Percentiles rank a stretch among this genome's conserved stretches.
These are phyloP conservation scores for Cyclophora albipunctata DNA, from an alignment of 2,888 invertebrate genomes.

Conservation along the genomic window DNA sequence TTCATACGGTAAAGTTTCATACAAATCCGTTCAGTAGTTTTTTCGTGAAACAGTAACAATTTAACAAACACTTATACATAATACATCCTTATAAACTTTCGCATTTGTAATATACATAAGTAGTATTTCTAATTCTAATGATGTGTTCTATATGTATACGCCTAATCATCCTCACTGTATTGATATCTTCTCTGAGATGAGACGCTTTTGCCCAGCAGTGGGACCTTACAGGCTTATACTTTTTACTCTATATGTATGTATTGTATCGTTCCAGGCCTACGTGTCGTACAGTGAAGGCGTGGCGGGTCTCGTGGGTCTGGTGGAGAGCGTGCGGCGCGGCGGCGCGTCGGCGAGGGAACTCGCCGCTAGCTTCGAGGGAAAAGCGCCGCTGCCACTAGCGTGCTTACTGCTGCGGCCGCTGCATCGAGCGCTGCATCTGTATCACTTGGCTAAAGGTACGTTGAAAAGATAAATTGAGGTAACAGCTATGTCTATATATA, in stretches of 20 bases:
- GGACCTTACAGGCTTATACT: too few relatives aligned
- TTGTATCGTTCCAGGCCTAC: slow-evolving; percentile 60
- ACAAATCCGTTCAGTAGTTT: too few relatives aligned
- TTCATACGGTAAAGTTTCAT: too few relatives aligned
- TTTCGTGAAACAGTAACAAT: too few relatives aligned
- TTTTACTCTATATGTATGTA: too few relatives aligned
- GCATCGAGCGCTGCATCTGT: slow-evolving; percentile 80
- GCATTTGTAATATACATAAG: background rate
- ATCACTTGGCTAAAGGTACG: background rate
- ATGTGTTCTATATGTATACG: background rate
- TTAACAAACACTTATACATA: too few relatives aligned
- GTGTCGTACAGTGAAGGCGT: slow-evolving; percentile 79
- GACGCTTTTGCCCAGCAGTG: too few relatives aligned
- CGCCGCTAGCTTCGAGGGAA: slow-evolving; percentile 66
- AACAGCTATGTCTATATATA: too few relatives aligned
- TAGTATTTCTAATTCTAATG: background rate
- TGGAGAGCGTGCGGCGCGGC: slow-evolving; percentile 85
- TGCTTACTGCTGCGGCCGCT: slow-evolving; percentile 91
- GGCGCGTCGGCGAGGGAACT: slow-evolving; percentile 79
- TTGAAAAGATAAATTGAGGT: too few relatives aligned
- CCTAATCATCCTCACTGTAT: too few relatives aligned
- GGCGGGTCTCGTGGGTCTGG: slow-evolving; percentile 85
- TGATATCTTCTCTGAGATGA: too few relatives aligned
- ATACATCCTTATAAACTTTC: background rate
- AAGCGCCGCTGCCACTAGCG: slow-evolving; percentile 85